Conservation (phyloP, 2,888 invertebrate species). For the Tipula helvola region DNA sequence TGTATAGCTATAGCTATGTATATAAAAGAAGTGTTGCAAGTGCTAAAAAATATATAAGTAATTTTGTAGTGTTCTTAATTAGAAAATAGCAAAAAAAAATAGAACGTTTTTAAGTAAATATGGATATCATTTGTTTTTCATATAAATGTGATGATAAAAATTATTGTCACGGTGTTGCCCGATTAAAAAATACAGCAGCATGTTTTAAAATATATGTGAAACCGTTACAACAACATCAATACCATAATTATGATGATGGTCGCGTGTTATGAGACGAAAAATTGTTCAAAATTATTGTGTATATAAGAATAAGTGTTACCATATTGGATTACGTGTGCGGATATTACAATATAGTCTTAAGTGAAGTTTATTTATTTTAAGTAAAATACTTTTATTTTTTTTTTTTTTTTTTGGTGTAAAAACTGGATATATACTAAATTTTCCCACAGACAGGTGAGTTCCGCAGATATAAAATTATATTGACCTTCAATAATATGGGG, state of each 20-base stretch:
- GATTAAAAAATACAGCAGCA: not conserved
- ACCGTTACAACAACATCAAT: not conserved
- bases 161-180: not conserved
- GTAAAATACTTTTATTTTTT: not conserved
- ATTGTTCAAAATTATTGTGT: not conserved
- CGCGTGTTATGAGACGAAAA: conserved; percentile 1
- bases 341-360: not conserved
- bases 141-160: conserved; percentile 5
- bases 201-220: conserved; percentile 7
- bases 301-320: not conserved
- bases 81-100: not conserved
- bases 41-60: not conserved
- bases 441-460: not conserved
- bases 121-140: not conserved
- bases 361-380: not conserved
- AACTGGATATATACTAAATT: not conserved
- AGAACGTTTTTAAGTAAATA: not conserved
- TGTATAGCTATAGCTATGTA: not conserved
- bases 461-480: not conserved
- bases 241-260: not conserved
- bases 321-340: not conserved
- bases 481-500: not conserved
- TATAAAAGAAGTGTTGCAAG: not conserved
- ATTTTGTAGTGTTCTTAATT: not conserved
- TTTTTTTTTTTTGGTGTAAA: not conserved